Conservation (phyloP, 2,888 invertebrate genomes). For the Priocnemis perturbator region DNA sequence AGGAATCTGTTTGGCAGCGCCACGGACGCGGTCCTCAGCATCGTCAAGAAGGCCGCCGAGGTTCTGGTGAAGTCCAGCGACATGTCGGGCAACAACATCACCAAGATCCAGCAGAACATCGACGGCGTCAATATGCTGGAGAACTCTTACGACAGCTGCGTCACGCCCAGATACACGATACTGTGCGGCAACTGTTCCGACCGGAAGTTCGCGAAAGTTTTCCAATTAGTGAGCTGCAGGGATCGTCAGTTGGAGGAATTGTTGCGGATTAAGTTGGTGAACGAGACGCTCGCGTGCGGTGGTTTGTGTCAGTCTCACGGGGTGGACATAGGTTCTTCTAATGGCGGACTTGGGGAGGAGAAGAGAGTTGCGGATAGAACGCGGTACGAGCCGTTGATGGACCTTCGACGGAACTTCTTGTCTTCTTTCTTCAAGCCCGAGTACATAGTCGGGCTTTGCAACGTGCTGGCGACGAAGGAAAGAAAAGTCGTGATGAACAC, state of each 20-base stretch:
- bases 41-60: slow-evolving; percentile 94
- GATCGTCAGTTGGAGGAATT: slow-evolving; percentile 79
- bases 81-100: slow-evolving; percentile 79
- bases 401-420: slow-evolving; percentile 76
- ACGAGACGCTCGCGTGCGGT: slow-evolving; percentile 80
- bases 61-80: slow-evolving; percentile 84
- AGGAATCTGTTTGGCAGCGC: slow-evolving; percentile 91
- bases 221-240: slow-evolving; percentile 85
- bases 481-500: slow-evolving; percentile 82
- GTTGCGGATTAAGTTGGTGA: slow-evolving; percentile 79
- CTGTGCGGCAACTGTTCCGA: slow-evolving; percentile 86
- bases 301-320: slow-evolving; percentile 39
- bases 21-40: slow-evolving; percentile 92
- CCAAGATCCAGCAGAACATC: slow-evolving; percentile 68
- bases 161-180: slow-evolving; percentile 83
- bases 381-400: slow-evolving; percentile 13
- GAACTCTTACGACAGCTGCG: slow-evolving; percentile 76
- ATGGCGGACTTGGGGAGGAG: slow-evolving; percentile 1
- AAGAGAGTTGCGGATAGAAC: neutral
- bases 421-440: slow-evolving; percentile 81
- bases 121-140: slow-evolving; percentile 53
- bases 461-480: slow-evolving; percentile 83
- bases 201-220: slow-evolving; percentile 83
- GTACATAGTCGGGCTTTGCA: slow-evolving; percentile 87
- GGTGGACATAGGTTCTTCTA: slow-evolving; percentile 21